A percentile compares a stretch with the other conserved stretches of the same genome.
These are phyloP conservation scores for Drosophila pseudotalamancana DNA, from an alignment of 2,888 invertebrate species.

Conservation along the genomic window DNA sequence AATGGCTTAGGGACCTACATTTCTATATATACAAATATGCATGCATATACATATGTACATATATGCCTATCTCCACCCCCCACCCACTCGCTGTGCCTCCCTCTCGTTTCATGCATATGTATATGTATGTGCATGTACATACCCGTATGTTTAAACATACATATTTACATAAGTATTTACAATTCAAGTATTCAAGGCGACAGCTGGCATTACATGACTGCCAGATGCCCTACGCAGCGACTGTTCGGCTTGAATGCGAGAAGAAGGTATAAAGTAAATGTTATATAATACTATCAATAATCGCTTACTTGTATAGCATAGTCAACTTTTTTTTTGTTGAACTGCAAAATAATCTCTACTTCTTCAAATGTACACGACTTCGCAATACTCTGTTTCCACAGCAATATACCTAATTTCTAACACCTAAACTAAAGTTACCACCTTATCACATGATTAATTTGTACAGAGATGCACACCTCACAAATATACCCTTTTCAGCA, in stretches of 20 bases:
- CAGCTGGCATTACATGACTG: neutral
- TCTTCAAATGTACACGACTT: too few species aligned
- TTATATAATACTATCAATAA: too few species aligned
- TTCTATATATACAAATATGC: slow-evolving; percentile 7
- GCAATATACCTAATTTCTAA: too few species aligned
- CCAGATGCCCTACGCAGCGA: neutral
- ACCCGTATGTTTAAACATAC: neutral
- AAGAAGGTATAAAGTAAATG: neutral
- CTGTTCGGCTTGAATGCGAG: neutral
- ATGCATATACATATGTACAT: slow-evolving; percentile 4
- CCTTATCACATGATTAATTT: too few species aligned
- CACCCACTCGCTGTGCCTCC: too few species aligned
- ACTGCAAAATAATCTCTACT: too few species aligned
- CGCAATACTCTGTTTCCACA: too few species aligned
- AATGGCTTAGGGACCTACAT: slow-evolving; percentile 42
- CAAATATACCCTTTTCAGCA: neutral
- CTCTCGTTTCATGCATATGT: too few species aligned
- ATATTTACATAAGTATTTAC: slow-evolving; percentile 15
- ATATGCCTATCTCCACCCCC: too few species aligned
- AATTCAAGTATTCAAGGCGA: neutral
- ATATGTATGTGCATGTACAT: neutral
- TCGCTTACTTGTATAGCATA: too few species aligned
- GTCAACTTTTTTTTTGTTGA: too few species aligned
- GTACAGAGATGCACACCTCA: neutral
- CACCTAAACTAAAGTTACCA: too few species aligned